Conservation (phyloP, 2,113 vertebrate species). For the Merops nubicus region DNA sequence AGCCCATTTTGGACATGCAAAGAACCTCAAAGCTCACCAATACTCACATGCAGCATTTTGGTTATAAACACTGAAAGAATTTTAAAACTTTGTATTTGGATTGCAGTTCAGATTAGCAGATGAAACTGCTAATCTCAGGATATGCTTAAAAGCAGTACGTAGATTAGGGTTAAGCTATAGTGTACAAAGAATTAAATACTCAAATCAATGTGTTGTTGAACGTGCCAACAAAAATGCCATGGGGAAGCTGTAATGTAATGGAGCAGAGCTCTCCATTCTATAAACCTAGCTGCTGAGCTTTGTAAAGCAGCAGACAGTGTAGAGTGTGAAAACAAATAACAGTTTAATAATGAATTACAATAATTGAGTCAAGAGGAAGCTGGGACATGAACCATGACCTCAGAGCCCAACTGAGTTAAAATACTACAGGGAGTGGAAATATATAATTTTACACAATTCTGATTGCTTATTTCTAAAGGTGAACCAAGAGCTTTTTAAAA, state of each 20-base stretch:
- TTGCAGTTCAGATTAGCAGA: neutral
- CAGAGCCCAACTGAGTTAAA: slow-evolving; percentile 10
- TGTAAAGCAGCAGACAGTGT: slow-evolving; percentile 1
- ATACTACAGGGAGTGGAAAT: neutral
- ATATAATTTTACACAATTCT: slow-evolving; percentile 30
- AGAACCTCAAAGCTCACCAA: neutral
- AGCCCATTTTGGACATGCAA: neutral
- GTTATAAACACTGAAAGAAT: neutral
- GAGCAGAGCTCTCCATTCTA: slow-evolving; percentile 2
- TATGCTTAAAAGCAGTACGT: neutral
- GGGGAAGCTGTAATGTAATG: neutral
- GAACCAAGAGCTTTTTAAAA: slow-evolving; percentile 33
- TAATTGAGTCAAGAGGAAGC: neutral
- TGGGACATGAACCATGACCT: neutral
- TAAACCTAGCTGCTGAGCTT: slow-evolving; percentile 15
- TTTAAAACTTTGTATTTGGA: neutral
- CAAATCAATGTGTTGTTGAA: neutral
- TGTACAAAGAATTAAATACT: neutral
- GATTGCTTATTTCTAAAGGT: slow-evolving; percentile 33
- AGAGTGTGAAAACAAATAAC: slow-evolving; percentile 50
- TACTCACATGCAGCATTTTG: neutral
- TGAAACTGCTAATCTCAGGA: neutral
- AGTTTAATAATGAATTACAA: slow-evolving; percentile 60
- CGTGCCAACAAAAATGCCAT: neutral
- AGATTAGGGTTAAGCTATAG: neutral